phyloP scores from a whole-genome alignment of 2,888 invertebrate genomes.

The Eristalinus sepulchralis region DNA sequence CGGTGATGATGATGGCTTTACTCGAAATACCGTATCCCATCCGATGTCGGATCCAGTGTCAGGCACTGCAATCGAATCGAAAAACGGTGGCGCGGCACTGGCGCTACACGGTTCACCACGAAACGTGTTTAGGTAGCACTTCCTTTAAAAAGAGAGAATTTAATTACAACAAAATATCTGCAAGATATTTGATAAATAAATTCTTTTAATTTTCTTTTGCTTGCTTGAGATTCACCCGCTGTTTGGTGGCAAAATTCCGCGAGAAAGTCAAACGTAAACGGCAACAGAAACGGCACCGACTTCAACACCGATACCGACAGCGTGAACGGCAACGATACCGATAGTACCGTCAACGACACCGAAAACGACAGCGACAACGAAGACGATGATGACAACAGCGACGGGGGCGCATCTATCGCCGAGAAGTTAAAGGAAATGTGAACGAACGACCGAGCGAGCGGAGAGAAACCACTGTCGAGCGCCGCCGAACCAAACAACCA shows the following conservation, averaged over 20 bases:
- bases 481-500: constrained; percentile 52
- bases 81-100: neutral
- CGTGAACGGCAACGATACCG: constrained; percentile 34
- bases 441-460: constrained; percentile 72
- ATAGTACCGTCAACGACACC: constrained; percentile 14
- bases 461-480: constrained; percentile 65
- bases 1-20: neutral
- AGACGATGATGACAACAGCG: constrained; percentile 32
- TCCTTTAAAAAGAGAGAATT: constrained; percentile 15
- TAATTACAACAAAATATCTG: constrained; percentile 36
- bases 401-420: constrained; percentile 51
- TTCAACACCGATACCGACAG: constrained; percentile 26
- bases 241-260: constrained; percentile 30
- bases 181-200: constrained; percentile 39
- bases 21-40: constrained; percentile 6
- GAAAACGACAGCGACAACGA: constrained; percentile 31
- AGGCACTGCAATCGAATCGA: neutral
- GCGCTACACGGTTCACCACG: constrained; percentile 11
- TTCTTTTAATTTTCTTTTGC: neutral
- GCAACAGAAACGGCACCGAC: constrained; percentile 2
- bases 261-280: constrained; percentile 9
- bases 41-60: neutral
- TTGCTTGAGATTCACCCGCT: constrained; percentile 18
- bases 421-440: constrained; percentile 66
- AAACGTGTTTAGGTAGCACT: neutral